These are phyloP conservation scores for Enteromius radiatus DNA, from an alignment of 2,797 vertebrate genomes.

Conservation along the genomic window DNA sequence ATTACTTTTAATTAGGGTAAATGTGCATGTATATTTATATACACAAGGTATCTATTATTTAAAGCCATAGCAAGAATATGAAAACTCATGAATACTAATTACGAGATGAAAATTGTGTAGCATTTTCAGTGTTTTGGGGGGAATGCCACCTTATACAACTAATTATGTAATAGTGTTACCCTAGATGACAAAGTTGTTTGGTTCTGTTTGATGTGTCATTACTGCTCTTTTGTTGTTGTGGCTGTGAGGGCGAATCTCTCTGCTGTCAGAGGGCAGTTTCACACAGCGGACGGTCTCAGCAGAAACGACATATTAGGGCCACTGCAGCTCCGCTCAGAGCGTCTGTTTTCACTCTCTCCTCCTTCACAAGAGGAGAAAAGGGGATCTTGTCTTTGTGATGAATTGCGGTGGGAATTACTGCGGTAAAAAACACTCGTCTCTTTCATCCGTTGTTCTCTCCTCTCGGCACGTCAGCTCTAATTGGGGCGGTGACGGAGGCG, in stretches of 20 bases:
- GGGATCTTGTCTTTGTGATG: constrained; percentile 52
- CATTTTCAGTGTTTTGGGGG: neutral
- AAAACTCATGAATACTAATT: neutral
- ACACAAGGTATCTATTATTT: neutral
- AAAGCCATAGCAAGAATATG: neutral
- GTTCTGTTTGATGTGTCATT: neutral
- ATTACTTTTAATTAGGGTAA: neutral
- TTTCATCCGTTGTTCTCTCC: constrained; percentile 38
- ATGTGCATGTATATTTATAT: neutral
- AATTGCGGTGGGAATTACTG: constrained; percentile 54
- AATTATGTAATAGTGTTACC: neutral
- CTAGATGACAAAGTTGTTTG: neutral
- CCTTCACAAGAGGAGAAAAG: constrained; percentile 32
- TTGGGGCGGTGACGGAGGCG: constrained; percentile 47
- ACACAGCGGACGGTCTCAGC: constrained; percentile 19
- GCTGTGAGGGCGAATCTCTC: constrained; percentile 27
- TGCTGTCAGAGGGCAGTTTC: constrained; percentile 31
- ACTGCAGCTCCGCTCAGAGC: constrained; percentile 9
- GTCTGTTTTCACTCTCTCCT: constrained; percentile 22
- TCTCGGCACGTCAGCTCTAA: constrained; percentile 54
- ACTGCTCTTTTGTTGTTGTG: constrained; percentile 21
- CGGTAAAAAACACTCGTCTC: constrained; percentile 47
- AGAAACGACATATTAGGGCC: constrained; percentile 43
- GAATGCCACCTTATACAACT: neutral
- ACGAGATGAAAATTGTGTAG: neutral